Conservation (phyloP, 2,113 vertebrate genomes). For the Polypterus bichir region DNA sequence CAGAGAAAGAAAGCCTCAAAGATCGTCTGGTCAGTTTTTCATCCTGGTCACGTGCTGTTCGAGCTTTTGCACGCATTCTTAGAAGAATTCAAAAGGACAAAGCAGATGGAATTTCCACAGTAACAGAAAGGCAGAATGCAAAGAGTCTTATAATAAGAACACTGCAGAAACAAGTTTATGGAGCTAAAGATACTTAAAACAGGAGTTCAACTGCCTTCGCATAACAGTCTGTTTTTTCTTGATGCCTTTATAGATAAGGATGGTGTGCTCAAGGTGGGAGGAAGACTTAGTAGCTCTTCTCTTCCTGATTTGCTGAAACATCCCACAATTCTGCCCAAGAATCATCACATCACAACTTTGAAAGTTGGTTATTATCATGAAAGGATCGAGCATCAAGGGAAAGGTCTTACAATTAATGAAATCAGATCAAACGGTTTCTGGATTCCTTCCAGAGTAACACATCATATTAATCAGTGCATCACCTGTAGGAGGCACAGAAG, state of each 20-base stretch:
- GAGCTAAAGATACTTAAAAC: neutral
- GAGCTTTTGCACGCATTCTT: conserved; percentile 9
- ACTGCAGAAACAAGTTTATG: conserved; percentile 2
- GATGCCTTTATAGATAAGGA: conserved; percentile 4
- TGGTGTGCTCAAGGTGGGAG: conserved; percentile 13
- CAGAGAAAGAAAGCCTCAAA: neutral
- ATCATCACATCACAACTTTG: conserved; percentile 9
- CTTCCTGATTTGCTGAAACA: conserved; percentile 7
- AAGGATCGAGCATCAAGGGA: conserved; percentile 7
- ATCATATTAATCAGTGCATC: conserved; percentile 4
- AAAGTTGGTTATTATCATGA: conserved; percentile 5
- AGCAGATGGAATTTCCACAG: neutral
- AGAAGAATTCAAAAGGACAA: conserved; percentile 2
- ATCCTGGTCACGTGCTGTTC: conserved; percentile 5
- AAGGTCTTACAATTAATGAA: conserved; percentile 12
- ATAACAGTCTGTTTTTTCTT: conserved; percentile 2
- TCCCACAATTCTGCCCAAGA: conserved; percentile 6
- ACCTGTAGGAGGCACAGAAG: neutral
- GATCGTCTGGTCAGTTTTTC: conserved; percentile 11
- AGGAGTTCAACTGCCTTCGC: neutral
- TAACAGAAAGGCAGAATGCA: conserved; percentile 8
- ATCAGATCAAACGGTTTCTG: conserved; percentile 6
- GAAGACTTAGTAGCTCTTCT: conserved; percentile 2
- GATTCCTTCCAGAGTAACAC: conserved; percentile 1
- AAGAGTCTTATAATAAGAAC: conserved; percentile 4